Evolutionary conservation across 2,888 invertebrate species (phyloP).

Genomic region (Norana najaformis): DNA sequence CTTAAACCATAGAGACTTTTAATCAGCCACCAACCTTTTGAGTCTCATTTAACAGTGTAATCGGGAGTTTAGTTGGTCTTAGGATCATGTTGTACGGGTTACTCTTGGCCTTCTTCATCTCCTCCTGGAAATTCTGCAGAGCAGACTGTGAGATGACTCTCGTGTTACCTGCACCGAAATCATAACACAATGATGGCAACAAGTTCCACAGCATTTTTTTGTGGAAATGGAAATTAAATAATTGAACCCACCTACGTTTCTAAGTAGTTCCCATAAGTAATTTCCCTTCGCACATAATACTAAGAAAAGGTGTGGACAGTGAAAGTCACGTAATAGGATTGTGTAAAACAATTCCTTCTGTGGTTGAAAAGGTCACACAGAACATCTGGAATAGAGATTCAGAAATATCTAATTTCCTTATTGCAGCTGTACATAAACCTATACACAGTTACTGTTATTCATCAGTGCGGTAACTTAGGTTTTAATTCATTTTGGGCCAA

Average conservation of each 20-base stretch:
- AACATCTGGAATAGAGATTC: neutral
- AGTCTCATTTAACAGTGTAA: conserved; percentile 89
- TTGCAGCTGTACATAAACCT: neutral
- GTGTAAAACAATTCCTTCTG: neutral
- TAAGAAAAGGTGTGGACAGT: neutral
- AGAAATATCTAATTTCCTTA: neutral
- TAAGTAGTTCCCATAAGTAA: too few species aligned
- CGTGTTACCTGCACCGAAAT: conserved; percentile 72
- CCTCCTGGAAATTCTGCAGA: conserved; percentile 75
- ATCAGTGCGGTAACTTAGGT: neutral
- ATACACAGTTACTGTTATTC: neutral
- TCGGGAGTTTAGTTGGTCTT: conserved; percentile 91
- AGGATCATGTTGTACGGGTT: conserved; percentile 97
- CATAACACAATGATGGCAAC: neutral
- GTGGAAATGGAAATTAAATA: too few species aligned
- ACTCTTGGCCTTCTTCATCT: conserved; percentile 88
- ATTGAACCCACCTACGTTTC: too few species aligned
- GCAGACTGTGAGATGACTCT: conserved; percentile 85
- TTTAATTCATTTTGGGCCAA: neutral
- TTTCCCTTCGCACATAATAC: neutral
- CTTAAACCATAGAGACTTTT: neutral
- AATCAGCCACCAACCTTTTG: conserved; percentile 61
- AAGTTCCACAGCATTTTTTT: neutral
- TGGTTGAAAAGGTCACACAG: neutral
- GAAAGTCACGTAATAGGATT: neutral